A percentile compares a stretch with the other conserved stretches of the same genome.
These are phyloP conservation scores for Malacoctenus gilli DNA, from an alignment of 2,797 vertebrate species.

Conservation along the genomic window DNA sequence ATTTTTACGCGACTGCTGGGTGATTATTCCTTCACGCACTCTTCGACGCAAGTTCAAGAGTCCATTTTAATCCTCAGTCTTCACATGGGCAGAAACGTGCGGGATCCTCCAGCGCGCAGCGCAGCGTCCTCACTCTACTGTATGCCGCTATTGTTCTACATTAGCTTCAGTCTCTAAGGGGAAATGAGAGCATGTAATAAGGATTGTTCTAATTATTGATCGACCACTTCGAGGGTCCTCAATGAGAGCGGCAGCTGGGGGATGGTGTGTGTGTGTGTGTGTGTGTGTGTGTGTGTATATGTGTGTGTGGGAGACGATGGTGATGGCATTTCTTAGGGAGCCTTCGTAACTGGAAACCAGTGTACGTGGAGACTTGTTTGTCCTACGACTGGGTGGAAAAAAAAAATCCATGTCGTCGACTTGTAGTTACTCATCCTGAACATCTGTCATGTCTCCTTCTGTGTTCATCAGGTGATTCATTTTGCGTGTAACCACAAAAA, in stretches of 20 bases:
- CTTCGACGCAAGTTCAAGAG: neutral
- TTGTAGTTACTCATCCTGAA: constrained; percentile 26
- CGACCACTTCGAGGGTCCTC: constrained; percentile 68
- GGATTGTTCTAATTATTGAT: constrained; percentile 81
- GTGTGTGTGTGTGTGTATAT: constrained; percentile 27
- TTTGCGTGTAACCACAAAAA: too few species aligned
- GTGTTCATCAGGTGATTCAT: constrained; percentile 29
- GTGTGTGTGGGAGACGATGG: constrained; percentile 19
- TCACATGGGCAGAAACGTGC: constrained; percentile 41
- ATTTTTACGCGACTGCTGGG: too few species aligned
- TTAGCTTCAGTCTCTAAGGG: constrained; percentile 65
- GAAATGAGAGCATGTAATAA: constrained; percentile 74
- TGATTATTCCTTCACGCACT: neutral
- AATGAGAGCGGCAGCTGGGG: constrained; percentile 35
- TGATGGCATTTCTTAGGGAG: constrained; percentile 49
- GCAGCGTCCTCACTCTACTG: constrained; percentile 23
- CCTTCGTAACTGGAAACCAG: constrained; percentile 56
- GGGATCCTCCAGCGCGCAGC: constrained; percentile 23
- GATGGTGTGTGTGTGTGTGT: constrained; percentile 38
- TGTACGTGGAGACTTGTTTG: constrained; percentile 48
- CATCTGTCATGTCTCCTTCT: constrained; percentile 6
- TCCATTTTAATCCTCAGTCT: constrained; percentile 15
- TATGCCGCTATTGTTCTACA: constrained; percentile 63
- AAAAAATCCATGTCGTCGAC: constrained; percentile 37
- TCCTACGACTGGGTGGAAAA: constrained; percentile 20